Percentiles rank a stretch among this genome's conserved stretches.
phyloP scores from a whole-genome alignment of 2,888 invertebrate species.

The Limnephilus lunatus region DNA sequence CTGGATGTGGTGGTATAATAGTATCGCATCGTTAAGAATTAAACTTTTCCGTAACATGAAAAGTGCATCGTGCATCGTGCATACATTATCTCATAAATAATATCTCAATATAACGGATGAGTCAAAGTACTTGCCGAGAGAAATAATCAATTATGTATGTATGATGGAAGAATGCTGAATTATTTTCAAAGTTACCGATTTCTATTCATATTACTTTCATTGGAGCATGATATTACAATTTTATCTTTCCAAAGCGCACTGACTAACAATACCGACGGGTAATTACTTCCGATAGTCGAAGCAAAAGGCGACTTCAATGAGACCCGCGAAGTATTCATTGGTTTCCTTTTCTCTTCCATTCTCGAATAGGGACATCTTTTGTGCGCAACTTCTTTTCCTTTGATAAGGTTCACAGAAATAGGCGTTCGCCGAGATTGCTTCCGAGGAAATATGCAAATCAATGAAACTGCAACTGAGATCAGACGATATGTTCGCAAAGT shows the following conservation, averaged over 20 bases:
- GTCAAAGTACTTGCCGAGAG: not conserved
- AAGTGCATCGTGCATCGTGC: too few species aligned
- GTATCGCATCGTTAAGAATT: too few species aligned
- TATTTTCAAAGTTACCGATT: not conserved
- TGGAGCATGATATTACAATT: not conserved
- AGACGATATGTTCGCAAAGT: not conserved
- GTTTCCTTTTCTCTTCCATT: not conserved
- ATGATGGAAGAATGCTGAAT: not conserved
- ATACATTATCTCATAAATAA: not conserved
- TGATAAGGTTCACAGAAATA: not conserved
- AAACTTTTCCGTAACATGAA: too few species aligned
- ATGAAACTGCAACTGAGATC: constrained; percentile 2
- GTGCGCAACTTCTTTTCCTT: constrained; percentile 26
- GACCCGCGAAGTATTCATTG: constrained; percentile 6
- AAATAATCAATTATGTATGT: not conserved
- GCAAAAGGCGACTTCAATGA: not conserved
- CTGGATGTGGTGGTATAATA: too few species aligned
- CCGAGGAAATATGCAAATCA: constrained; percentile 9
- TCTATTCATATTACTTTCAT: not conserved
- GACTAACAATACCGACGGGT: constrained; percentile 2
- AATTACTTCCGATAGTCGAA: constrained; percentile 25
- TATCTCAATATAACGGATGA: not conserved
- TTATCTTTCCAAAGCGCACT: constrained; percentile 7
- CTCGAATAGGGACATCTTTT: constrained; percentile 38
- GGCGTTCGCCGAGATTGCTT: constrained; percentile 33